Evolutionary conservation across 2,888 invertebrate species (phyloP).

Genomic region (Buathra laborator): DNA sequence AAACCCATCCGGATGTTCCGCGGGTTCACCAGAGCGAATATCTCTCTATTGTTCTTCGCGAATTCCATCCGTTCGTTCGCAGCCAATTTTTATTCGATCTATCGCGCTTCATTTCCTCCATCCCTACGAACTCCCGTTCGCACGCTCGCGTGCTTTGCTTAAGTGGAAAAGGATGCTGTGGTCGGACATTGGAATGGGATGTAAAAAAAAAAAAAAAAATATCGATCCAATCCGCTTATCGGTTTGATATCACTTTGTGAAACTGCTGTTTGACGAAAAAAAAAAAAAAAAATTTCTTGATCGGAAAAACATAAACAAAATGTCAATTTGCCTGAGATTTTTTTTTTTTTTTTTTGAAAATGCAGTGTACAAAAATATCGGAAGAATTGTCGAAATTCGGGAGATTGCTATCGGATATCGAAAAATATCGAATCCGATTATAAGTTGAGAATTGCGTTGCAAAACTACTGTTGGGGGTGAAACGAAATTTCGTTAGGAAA

Average conservation of each 20-base stretch:
- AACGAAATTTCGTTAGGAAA: too few species aligned
- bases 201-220: slow-evolving; percentile 19
- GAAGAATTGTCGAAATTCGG: too few species aligned
- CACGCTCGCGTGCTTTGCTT: neutral
- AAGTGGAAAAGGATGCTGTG: slow-evolving; percentile 64
- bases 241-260: neutral
- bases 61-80: slow-evolving; percentile 8
- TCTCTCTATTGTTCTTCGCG: slow-evolving; percentile 37
- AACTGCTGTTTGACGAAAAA: neutral
- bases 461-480: too few species aligned
- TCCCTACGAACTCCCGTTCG: neutral
- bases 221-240: slow-evolving; percentile 55
- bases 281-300: neutral
- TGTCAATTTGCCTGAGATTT: neutral
- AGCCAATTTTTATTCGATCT: slow-evolving; percentile 1
- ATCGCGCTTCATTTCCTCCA: slow-evolving; percentile 38
- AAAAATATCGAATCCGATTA: too few species aligned
- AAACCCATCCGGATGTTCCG: slow-evolving; percentile 12
- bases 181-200: slow-evolving; percentile 37
- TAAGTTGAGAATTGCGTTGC: too few species aligned
- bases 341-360: too few species aligned
- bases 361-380: too few species aligned
- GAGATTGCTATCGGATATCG: too few species aligned
- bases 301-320: neutral
- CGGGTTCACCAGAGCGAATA: slow-evolving; percentile 42